Evolutionary conservation across 2,888 invertebrate species (phyloP), one percentile per base, ranked within the genome.

Genomic region (Heteromurus nitidus): DNA sequence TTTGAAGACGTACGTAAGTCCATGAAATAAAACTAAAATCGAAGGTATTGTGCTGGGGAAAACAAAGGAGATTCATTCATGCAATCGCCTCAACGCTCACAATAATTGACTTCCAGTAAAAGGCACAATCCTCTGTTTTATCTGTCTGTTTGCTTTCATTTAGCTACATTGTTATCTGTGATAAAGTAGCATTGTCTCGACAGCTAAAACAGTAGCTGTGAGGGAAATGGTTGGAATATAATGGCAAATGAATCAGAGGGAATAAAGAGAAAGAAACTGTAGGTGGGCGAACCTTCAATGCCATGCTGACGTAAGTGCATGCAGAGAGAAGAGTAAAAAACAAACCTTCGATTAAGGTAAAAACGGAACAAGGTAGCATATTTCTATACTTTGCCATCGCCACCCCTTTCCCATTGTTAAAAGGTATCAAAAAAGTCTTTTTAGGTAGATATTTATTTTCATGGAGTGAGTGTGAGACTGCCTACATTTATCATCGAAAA

Each of bases 161-260:
- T 13, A 36, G 36, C 36, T 9, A 13, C 13, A 73, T 36, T 73
- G 73, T 62, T 73, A 42, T 67, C 60, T 16, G 16, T 62, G 73
- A 73, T 73, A 73, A 62, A 73, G 44, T 50, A 26, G 62, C 20
- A 44, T 62, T 62, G 73, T 62, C 73, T 73, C 42, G 44, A 72
- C 58, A 62, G 36, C 36, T 20, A 28, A 62, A 62, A 30, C 55
- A 69, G 69, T 55, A 55, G 24, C 47, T 28, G 65, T 31, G 28
- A n/a, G 50, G 50, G 31, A 73, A 62, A 73, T 55, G 30, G 13
- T 36, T 31, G 65, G 65, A n/a, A n/a, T n/a, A 65, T 65, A 74
- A 64, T 65, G n/a, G 65, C 1, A 20, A 65, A 53, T 53, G 65
- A 65, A 64, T 65, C 36, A 50, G 0, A 55, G 47, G 18, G 42